phyloP scores from a whole-genome alignment of 2,797 vertebrate species.

The Crenuchus spilurus region DNA sequence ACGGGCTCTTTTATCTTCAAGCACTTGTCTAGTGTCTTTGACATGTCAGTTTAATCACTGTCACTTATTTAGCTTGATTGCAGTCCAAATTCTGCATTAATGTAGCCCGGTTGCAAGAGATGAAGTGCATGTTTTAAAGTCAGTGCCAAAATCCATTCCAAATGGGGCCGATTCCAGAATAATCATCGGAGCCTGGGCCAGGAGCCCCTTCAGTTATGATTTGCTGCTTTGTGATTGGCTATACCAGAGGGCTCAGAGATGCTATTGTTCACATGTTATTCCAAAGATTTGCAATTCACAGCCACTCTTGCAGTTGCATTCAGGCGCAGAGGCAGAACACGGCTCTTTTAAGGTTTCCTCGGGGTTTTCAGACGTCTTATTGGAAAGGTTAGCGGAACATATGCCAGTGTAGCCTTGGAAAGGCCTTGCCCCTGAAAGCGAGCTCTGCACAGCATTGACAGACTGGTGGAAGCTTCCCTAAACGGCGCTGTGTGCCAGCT shows the following conservation, averaged over 20 bases:
- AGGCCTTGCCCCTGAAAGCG: constrained; percentile 31
- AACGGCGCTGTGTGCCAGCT: constrained; percentile 3
- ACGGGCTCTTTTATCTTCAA: constrained; percentile 17
- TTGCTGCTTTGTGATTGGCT: constrained; percentile 34
- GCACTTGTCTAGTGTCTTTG: constrained; percentile 17
- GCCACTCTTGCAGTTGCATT: constrained; percentile 6
- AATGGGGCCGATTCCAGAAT: constrained; percentile 37
- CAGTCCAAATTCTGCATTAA: constrained; percentile 25
- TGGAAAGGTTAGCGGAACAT: constrained; percentile 35
- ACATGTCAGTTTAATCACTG: constrained; percentile 43
- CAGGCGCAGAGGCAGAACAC: not conserved
- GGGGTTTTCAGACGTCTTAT: constrained; percentile 35
- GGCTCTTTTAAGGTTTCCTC: constrained; percentile 10
- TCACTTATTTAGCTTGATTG: constrained; percentile 34
- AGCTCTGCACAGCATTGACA: constrained; percentile 8
- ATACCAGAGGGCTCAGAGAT: constrained; percentile 7
- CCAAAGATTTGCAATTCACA: constrained; percentile 12
- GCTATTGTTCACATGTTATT: constrained; percentile 22
- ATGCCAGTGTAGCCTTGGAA: constrained; percentile 30
- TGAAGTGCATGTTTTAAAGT: constrained; percentile 26
- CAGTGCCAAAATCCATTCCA: constrained; percentile 35
- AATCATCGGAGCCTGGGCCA: constrained; percentile 14
- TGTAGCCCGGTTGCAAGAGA: constrained; percentile 32
- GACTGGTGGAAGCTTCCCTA: not conserved
- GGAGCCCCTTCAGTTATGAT: constrained; percentile 33